Base-by-base conservation (phyloP, 2,797 vertebrate species). In the Darevskia nairensis region DNA sequence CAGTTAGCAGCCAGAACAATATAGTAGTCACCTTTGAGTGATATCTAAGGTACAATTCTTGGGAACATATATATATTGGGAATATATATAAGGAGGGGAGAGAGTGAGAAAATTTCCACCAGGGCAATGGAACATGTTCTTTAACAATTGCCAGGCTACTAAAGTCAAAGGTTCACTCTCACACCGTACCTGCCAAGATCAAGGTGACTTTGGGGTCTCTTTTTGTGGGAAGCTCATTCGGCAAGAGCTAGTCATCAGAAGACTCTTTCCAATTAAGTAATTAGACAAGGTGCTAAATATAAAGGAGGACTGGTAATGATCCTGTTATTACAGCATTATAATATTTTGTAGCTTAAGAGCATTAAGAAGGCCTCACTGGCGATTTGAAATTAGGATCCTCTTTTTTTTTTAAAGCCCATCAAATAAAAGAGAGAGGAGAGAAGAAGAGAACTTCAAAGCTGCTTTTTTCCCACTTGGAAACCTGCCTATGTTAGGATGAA, bases 401-500 rank as follows among this genome's bases (percentile, higher is more conserved):
- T n/a, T 92, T 84, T 94, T 94, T 72, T 66, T 80, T 50, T 39
- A 5, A 89, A 85, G 69, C 78, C 69, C 78, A 85, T 86, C 88
- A 89, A 89, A 86, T 82, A 46, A 13, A 75, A 93, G 29, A 81
- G 79, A 32, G 46, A 11, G 84, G 79, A 87, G 93, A 88, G 74
- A 92, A 86, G 69, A 94, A 90, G 88, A 90, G 91, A 94, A 74
- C 95, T 96, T 97, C 97, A 97, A 96, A 96, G 96, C 92, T 91
- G 79, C 94, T 94, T 95, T 94, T 93, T 93, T 94, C 87, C 95
- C 95, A 75, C 93, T 95, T 92, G 96, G 96, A 97, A 97, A 93
- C 96, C 97, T 93, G 95, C 89, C 94, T 94, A 91, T 90, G 91
- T 91, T 95, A 89, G 94, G 94, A 96, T 97, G 96, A 97, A 97